Percentiles rank a stretch among this genome's conserved stretches.
These are phyloP conservation scores for Drosophila asahinai DNA, from an alignment of 1,140 invertebrate genomes.

Conservation along the genomic window DNA sequence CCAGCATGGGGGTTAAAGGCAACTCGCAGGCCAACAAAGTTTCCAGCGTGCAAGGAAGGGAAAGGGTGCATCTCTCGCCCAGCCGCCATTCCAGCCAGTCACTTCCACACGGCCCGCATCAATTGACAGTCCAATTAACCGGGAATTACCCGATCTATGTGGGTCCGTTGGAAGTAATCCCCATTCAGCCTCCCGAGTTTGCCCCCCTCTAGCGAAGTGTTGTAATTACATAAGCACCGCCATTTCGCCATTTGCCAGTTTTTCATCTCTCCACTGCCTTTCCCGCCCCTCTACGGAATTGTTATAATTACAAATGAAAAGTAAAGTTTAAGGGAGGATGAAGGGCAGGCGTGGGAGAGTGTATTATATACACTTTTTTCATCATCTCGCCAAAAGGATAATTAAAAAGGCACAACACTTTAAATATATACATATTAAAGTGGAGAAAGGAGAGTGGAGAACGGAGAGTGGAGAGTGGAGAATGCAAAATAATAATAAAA, in stretches of 20 bases:
- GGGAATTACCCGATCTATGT: slow-evolving; percentile 50
- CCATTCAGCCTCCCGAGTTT: slow-evolving; percentile 38
- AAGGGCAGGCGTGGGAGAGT: slow-evolving; percentile 5
- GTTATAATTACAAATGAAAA: slow-evolving; percentile 44
- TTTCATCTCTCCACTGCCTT: neutral
- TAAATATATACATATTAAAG: slow-evolving; percentile 27
- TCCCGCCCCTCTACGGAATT: slow-evolving; percentile 7
- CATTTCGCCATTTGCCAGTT: slow-evolving; percentile 27
- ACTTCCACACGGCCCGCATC: slow-evolving; percentile 19
- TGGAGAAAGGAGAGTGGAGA: neutral
- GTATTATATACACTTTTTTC: slow-evolving; percentile 25
- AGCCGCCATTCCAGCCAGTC: slow-evolving; percentile 1
- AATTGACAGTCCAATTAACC: slow-evolving; percentile 57
- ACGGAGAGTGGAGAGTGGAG: neutral
- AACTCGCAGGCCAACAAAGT: slow-evolving; percentile 47
- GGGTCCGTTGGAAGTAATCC: slow-evolving; percentile 48
- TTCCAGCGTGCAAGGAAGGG: slow-evolving; percentile 3
- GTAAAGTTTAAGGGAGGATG: slow-evolving; percentile 9
- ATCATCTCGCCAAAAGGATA: slow-evolving; percentile 34
- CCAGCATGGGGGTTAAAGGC: slow-evolving; percentile 1
- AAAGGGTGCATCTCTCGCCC: neutral
- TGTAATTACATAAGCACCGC: slow-evolving; percentile 41
- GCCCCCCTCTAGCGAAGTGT: slow-evolving; percentile 20
- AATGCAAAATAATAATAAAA: slow-evolving; percentile 4
- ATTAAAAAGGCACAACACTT: slow-evolving; percentile 44